Conservation (phyloP, 2,888 invertebrate species). For the Andrena praecox region DNA sequence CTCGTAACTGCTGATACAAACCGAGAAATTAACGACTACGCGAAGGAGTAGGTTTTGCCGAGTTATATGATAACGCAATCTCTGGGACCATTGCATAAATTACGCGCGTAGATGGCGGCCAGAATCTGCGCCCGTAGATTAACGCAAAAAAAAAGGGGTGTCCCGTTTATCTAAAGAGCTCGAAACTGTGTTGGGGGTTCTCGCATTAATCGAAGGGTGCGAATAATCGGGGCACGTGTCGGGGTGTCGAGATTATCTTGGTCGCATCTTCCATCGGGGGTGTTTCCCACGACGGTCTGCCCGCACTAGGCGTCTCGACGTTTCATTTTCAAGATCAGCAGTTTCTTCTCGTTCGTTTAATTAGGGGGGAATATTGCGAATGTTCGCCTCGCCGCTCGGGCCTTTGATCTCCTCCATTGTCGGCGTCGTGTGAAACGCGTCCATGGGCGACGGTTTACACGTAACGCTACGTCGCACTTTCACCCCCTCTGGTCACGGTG, state of each 20-base stretch:
- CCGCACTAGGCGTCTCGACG: slow-evolving; percentile 14
- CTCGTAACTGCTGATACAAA: not conserved
- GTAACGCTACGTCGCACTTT: slow-evolving; percentile 30
- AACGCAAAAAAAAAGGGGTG: slow-evolving; percentile 23
- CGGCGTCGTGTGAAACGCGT: slow-evolving; percentile 29
- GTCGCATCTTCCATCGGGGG: slow-evolving; percentile 39
- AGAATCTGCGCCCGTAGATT: not conserved
- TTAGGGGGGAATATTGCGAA: slow-evolving; percentile 31
- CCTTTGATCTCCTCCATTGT: slow-evolving; percentile 56
- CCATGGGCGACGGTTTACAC: slow-evolving; percentile 32
- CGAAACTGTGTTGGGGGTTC: slow-evolving; percentile 27
- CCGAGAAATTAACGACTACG: too few relatives aligned
- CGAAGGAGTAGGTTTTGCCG: too few relatives aligned
- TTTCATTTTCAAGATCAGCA: slow-evolving; percentile 41
- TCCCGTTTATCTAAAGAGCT: slow-evolving; percentile 37
- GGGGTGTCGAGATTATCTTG: slow-evolving; percentile 50
- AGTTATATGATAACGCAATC: too few relatives aligned
- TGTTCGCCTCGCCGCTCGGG: not conserved
- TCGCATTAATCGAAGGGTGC: slow-evolving; percentile 34
- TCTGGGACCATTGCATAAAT: too few relatives aligned
- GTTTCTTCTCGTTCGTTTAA: slow-evolving; percentile 44
- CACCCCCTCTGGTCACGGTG: slow-evolving; percentile 20
- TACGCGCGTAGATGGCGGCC: not conserved
- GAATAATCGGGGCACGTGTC: slow-evolving; percentile 62
- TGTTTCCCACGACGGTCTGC: slow-evolving; percentile 44